phyloP scores from a whole-genome alignment of 2,888 invertebrate genomes.

The Hipparchia semele region DNA sequence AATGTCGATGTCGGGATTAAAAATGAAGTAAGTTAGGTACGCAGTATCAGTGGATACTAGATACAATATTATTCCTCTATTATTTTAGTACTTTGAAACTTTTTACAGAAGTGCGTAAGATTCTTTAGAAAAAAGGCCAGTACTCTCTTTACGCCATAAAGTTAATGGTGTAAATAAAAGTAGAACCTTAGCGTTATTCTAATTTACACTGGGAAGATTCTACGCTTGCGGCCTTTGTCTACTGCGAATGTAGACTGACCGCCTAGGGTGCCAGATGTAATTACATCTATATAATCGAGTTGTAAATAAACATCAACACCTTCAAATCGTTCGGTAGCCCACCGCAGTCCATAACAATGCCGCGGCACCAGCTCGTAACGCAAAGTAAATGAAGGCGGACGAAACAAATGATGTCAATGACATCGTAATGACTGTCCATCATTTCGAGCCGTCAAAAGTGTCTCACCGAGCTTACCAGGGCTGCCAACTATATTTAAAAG shows the following conservation, averaged over 20 bases:
- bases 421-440: slow-evolving; percentile 70
- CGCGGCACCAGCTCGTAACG: slow-evolving; percentile 51
- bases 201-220: neutral
- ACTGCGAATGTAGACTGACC: neutral
- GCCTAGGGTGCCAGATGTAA: slow-evolving; percentile 1
- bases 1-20: too few relatives aligned
- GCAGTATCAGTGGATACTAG: too few relatives aligned
- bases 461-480: slow-evolving; percentile 52
- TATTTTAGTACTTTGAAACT: too few relatives aligned
- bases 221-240: too few relatives aligned
- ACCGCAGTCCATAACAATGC: slow-evolving; percentile 50
- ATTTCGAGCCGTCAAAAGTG: slow-evolving; percentile 67
- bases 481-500: slow-evolving; percentile 22
- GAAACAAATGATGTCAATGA: slow-evolving; percentile 74
- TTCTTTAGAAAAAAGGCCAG: too few relatives aligned
- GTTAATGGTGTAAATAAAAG: too few relatives aligned
- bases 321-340: slow-evolving; percentile 48
- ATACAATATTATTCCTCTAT: too few relatives aligned
- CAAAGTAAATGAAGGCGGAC: slow-evolving; percentile 55
- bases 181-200: too few relatives aligned
- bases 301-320: slow-evolving; percentile 38
- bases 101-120: too few relatives aligned
- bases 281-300: slow-evolving; percentile 5
- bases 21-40: too few relatives aligned
- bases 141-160: too few relatives aligned